A percentile compares a stretch with the other conserved stretches of the same genome.
Evolutionary conservation across 2,797 vertebrate species (phyloP).

Genomic region (Allobates femoralis): DNA sequence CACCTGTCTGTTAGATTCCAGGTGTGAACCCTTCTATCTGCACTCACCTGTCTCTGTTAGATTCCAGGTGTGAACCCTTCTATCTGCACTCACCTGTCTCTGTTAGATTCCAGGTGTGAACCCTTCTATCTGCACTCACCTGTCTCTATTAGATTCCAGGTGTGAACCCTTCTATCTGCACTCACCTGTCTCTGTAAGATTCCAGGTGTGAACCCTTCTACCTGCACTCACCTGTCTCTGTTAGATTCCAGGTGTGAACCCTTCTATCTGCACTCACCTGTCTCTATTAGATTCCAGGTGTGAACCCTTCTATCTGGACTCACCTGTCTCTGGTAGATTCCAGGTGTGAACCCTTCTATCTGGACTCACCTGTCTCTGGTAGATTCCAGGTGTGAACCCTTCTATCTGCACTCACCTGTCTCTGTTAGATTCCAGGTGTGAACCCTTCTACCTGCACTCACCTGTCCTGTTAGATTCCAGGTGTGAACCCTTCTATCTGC

Average conservation of each 20-base stretch:
- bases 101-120: too few species aligned
- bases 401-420: constrained; percentile 73
- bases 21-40: too few species aligned
- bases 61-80: too few species aligned
- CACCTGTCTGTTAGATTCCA: too few species aligned
- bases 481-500: too few species aligned
- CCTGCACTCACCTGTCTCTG: constrained; percentile 74
- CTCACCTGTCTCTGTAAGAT: constrained; percentile 77
- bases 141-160: constrained; percentile 72
- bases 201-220: too few species aligned
- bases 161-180: too few species aligned
- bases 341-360: too few species aligned
- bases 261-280: constrained; percentile 74
- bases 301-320: constrained; percentile 53
- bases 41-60: constrained; percentile 75
- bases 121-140: constrained; percentile 71
- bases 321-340: constrained; percentile 78
- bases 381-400: too few species aligned
- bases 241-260: too few species aligned
- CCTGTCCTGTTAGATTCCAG: constrained; percentile 77
- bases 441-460: constrained; percentile 67
- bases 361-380: constrained; percentile 75
- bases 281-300: too few species aligned
- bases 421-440: too few species aligned
- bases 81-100: constrained; percentile 72